These are phyloP conservation scores for Anthrax anthrax DNA, from an alignment of 2,888 invertebrate genomes.

Conservation along the genomic window DNA sequence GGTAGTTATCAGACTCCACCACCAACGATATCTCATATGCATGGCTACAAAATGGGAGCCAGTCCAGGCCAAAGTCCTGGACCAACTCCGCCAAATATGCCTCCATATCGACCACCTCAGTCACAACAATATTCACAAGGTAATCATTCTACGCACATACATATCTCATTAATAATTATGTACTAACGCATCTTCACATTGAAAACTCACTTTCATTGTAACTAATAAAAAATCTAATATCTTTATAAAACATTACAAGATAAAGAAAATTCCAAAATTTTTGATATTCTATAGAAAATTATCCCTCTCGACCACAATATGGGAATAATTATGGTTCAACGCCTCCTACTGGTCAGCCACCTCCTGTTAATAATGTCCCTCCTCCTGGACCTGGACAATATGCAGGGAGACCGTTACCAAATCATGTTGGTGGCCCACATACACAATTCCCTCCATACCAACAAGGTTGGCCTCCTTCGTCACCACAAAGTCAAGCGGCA, in stretches of 20 bases:
- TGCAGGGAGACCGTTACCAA: slow-evolving; percentile 40
- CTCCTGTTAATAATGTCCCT: slow-evolving; percentile 24
- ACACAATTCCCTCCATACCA: slow-evolving; percentile 34
- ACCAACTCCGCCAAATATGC: slow-evolving; percentile 36
- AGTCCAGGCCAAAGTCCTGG: slow-evolving; percentile 42
- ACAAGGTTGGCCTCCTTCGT: slow-evolving; percentile 30
- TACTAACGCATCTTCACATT: background rate
- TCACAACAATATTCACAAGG: slow-evolving; percentile 43
- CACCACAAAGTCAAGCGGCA: slow-evolving; percentile 25
- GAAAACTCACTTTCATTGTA: background rate
- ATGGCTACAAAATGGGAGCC: slow-evolving; percentile 47
- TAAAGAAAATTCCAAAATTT: background rate
- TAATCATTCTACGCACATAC: slow-evolving; percentile 10
- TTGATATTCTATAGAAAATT: slow-evolving; percentile 23
- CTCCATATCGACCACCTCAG: slow-evolving; percentile 39
- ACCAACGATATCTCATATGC: slow-evolving; percentile 29
- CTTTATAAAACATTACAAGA: background rate
- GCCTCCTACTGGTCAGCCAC: slow-evolving; percentile 27
- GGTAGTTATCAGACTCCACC: slow-evolving; percentile 17
- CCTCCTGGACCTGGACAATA: slow-evolving; percentile 36
- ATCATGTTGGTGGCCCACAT: slow-evolving; percentile 38
- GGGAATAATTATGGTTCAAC: slow-evolving; percentile 38
- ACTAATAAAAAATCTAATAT: background rate
- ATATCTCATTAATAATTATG: background rate
- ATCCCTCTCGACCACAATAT: slow-evolving; percentile 40